A percentile compares a stretch with the other conserved stretches of the same genome.
These are phyloP conservation scores for Drosophila simulans DNA, from an alignment of 1,140 invertebrate species.

Conservation along the genomic window DNA sequence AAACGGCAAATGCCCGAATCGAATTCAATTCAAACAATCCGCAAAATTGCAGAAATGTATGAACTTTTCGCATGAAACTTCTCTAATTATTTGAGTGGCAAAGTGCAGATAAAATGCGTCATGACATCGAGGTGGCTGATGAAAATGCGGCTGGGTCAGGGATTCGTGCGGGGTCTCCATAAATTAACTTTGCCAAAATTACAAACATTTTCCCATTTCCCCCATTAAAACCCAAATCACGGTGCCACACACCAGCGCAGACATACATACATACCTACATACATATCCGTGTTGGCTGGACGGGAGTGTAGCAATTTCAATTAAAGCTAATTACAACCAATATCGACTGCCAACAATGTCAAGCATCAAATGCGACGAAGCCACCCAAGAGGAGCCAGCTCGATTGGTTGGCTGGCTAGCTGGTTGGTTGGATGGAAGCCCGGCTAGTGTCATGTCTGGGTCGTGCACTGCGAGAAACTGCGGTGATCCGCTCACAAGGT, in stretches of 20 bases:
- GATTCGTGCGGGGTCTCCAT: conserved; percentile 51
- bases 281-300: conserved; percentile 38
- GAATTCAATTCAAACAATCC: conserved; percentile 41
- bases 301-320: conserved; percentile 79
- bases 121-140: conserved; percentile 22
- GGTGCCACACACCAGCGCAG: conserved; percentile 9
- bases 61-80: conserved; percentile 47
- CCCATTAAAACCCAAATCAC: conserved; percentile 81
- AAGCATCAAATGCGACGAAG: conserved; percentile 68
- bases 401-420: conserved; percentile 10
- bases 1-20: conserved; percentile 21
- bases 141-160: conserved; percentile 7
- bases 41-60: conserved; percentile 37
- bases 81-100: conserved; percentile 65
- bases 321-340: conserved; percentile 83
- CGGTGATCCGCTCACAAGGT: conserved; percentile 27
- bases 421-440: conserved; percentile 24
- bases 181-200: conserved; percentile 81
- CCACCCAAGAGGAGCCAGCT: conserved; percentile 33
- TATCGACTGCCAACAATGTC: conserved; percentile 82
- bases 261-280: not conserved
- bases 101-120: conserved; percentile 49
- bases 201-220: conserved; percentile 72
- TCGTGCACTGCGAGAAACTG: conserved; percentile 38
- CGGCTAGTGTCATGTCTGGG: conserved; percentile 40